A percentile compares a stretch with the other conserved stretches of the same genome.
Conservation (phyloP, 2,797 vertebrate species). For the Myiotriccus ornatus region DNA sequence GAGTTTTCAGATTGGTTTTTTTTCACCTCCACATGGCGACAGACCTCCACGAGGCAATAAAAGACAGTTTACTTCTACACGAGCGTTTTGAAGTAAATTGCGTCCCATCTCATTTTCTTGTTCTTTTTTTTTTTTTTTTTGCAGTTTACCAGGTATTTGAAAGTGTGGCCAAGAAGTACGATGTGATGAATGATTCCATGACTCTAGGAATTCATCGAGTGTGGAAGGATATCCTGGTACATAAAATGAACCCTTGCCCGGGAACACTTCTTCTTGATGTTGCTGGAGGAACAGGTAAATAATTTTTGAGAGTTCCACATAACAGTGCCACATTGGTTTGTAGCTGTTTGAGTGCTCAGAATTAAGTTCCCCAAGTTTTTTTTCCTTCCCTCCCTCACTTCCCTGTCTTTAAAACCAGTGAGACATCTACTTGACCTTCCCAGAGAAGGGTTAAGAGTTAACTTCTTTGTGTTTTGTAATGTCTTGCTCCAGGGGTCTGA, state of each 20-base stretch:
- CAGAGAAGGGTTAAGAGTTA: background rate
- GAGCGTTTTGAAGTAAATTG: background rate
- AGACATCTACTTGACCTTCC: background rate
- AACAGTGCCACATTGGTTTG: background rate
- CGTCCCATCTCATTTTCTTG: background rate
- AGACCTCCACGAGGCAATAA: background rate
- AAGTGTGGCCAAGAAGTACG: slow-evolving; percentile 92
- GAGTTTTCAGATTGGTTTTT: background rate
- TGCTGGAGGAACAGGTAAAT: slow-evolving; percentile 92
- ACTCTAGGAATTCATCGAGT: slow-evolving; percentile 90
- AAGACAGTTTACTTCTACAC: background rate
- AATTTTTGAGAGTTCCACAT: background rate
- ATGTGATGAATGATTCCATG: slow-evolving; percentile 98
- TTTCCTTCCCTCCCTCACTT: accelerated
- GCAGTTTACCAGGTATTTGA: slow-evolving; percentile 94
- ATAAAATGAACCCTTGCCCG: slow-evolving; percentile 86
- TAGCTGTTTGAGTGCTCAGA: background rate
- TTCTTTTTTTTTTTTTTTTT: background rate
- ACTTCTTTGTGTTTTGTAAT: background rate
- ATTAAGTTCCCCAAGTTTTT: background rate
- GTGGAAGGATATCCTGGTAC: slow-evolving; percentile 91
- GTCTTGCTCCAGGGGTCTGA: background rate
- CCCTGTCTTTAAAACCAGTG: background rate
- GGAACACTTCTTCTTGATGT: slow-evolving; percentile 89
- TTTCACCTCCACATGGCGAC: background rate